Percentiles rank a stretch among this genome's conserved stretches.
phyloP scores from a whole-genome alignment of 2,888 invertebrate genomes.

The Cacoxenus indagator region DNA sequence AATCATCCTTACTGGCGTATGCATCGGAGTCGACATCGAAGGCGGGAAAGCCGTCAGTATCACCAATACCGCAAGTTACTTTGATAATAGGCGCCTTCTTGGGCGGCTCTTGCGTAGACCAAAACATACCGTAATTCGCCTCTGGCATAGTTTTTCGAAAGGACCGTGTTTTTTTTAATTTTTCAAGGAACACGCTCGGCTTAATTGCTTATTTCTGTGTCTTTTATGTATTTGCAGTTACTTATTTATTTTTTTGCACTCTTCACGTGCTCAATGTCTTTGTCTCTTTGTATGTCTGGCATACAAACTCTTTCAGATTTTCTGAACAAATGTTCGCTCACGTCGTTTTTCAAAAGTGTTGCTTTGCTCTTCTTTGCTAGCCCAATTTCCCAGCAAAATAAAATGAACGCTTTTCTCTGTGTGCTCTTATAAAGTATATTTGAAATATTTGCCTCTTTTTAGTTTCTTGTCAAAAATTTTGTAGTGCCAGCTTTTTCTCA shows the following conservation, averaged over 20 bases:
- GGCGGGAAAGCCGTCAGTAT: slow-evolving; percentile 69
- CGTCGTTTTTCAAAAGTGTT: slow-evolving; percentile 16
- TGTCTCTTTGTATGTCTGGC: too few species aligned
- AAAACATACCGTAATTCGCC: slow-evolving; percentile 48
- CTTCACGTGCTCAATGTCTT: background rate
- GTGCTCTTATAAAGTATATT: background rate
- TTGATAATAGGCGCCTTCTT: slow-evolving; percentile 65
- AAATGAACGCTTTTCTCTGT: background rate
- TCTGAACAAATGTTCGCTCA: too few species aligned
- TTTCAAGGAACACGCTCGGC: slow-evolving; percentile 24
- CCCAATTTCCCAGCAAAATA: background rate
- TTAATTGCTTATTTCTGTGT: background rate
- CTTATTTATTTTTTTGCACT: background rate
- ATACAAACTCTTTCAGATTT: too few species aligned
- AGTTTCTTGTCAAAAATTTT: slow-evolving; percentile 18
- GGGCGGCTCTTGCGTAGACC: slow-evolving; percentile 60
- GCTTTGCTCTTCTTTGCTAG: background rate
- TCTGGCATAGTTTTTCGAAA: slow-evolving; percentile 63
- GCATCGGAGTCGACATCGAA: slow-evolving; percentile 68
- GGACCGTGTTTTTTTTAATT: slow-evolving; percentile 35
- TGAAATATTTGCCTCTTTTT: slow-evolving; percentile 21
- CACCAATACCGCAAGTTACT: slow-evolving; percentile 68
- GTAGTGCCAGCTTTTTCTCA: background rate
- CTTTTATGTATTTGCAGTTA: background rate
- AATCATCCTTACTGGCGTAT: slow-evolving; percentile 66